phyloP scores from a whole-genome alignment of 2,888 invertebrate genomes.

The Taenaris catops region DNA sequence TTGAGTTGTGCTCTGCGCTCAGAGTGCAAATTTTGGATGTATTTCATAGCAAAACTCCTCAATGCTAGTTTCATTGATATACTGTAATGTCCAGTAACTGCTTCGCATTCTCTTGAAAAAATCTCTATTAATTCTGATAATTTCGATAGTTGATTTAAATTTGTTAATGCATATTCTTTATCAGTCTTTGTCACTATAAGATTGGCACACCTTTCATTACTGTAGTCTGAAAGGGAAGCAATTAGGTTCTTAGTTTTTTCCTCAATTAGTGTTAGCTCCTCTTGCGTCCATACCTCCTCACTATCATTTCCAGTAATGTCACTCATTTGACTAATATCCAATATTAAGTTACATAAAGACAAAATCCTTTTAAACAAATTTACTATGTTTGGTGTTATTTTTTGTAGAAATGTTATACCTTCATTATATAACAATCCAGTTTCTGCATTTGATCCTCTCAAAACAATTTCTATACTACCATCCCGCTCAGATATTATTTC shows the following conservation, averaged over 20 bases:
- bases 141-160: slow-evolving; percentile 86
- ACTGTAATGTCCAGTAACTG: slow-evolving; percentile 86
- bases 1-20: slow-evolving; percentile 93
- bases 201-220: slow-evolving; percentile 95
- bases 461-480: slow-evolving; percentile 63
- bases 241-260: slow-evolving; percentile 88
- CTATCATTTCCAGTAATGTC: slow-evolving; percentile 79
- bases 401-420: slow-evolving; percentile 84
- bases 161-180: slow-evolving; percentile 85
- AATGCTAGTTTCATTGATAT: slow-evolving; percentile 90
- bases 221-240: slow-evolving; percentile 92
- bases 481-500: slow-evolving; percentile 80
- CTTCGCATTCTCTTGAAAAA: slow-evolving; percentile 88
- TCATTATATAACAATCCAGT: slow-evolving; percentile 82
- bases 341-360: slow-evolving; percentile 87
- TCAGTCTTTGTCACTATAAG: slow-evolving; percentile 89
- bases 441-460: slow-evolving; percentile 64
- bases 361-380: slow-evolving; percentile 87
- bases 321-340: slow-evolving; percentile 84
- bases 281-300: slow-evolving; percentile 84
- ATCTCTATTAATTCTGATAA: slow-evolving; percentile 87
- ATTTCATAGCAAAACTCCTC: slow-evolving; percentile 93
- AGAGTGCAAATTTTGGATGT: slow-evolving; percentile 94
- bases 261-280: slow-evolving; percentile 85
- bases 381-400: slow-evolving; percentile 82